These are phyloP conservation scores for Mayetiola destructor DNA, from an alignment of 2,888 invertebrate genomes.

Conservation along the genomic window DNA sequence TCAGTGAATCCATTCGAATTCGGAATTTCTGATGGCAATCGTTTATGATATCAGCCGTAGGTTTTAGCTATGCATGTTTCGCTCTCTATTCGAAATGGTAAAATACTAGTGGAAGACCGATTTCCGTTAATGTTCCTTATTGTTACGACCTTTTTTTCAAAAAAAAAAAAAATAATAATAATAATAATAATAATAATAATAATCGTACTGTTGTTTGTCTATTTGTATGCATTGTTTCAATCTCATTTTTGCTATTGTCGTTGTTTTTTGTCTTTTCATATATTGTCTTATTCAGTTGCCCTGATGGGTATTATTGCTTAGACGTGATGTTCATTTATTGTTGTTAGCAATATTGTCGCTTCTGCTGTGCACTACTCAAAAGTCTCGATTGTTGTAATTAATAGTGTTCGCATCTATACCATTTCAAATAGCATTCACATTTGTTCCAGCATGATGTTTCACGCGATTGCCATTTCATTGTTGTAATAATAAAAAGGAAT, in stretches of 20 bases:
- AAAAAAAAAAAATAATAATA: too few species aligned
- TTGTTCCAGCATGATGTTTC: too few species aligned
- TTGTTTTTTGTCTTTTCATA: background rate
- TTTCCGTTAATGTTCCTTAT: background rate
- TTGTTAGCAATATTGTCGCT: constrained; percentile 8
- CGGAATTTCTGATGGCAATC: constrained; percentile 8
- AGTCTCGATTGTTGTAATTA: constrained; percentile 1
- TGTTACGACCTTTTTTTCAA: background rate
- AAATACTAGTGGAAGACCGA: background rate
- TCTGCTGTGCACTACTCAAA: constrained; percentile 1
- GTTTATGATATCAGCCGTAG: constrained; percentile 1
- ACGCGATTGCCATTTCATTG: background rate
- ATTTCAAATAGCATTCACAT: constrained; percentile 1
- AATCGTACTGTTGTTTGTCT: too few species aligned
- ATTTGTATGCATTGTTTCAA: background rate
- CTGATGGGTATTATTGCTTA: constrained; percentile 3
- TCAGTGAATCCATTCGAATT: constrained; percentile 10
- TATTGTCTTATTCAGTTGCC: background rate
- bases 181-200: too few species aligned
- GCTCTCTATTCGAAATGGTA: too few species aligned
- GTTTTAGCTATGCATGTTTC: background rate
- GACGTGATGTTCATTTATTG: constrained; percentile 7
- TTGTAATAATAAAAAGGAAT: background rate
- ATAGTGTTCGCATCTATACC: background rate
- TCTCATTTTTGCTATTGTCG: background rate